These are phyloP conservation scores for Heterotilapia buettikoferi DNA, from an alignment of 2,113 vertebrate species.

Conservation along the genomic window DNA sequence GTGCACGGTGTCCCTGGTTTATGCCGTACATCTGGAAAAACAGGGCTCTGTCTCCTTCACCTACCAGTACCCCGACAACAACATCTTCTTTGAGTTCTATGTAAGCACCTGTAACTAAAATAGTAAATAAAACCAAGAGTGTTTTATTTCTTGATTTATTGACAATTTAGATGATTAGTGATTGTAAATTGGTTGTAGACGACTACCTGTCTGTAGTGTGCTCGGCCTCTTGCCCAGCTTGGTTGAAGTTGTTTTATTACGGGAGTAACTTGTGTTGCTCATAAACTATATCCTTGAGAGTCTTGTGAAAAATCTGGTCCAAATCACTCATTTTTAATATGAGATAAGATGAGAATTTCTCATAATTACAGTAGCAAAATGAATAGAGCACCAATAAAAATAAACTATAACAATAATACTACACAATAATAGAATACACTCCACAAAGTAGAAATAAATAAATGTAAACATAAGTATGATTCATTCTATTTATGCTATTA, in stretches of 20 bases:
- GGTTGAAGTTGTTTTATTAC: neutral
- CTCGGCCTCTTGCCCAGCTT: neutral
- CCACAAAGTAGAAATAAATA: neutral
- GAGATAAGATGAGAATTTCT: neutral
- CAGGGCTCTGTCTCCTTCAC: slow-evolving; percentile 88
- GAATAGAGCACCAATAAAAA: neutral
- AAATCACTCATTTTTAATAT: neutral
- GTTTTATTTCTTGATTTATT: neutral
- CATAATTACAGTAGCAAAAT: neutral
- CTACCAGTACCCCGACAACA: slow-evolving; percentile 96
- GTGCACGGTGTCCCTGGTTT: slow-evolving; percentile 91
- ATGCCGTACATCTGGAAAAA: slow-evolving; percentile 92
- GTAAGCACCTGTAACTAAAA: slow-evolving; percentile 66
- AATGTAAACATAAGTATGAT: neutral
- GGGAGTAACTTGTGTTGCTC: neutral
- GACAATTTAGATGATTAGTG: neutral
- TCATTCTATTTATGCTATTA: neutral
- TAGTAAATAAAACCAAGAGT: neutral
- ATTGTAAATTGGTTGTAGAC: neutral
- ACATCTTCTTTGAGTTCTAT: slow-evolving; percentile 98
- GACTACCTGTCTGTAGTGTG: neutral
- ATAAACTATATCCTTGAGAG: neutral
- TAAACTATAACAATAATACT: neutral
- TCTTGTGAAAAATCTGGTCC: neutral
- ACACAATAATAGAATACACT: neutral